A percentile compares a stretch with the other conserved stretches of the same genome.
Evolutionary conservation across 1,140 invertebrate genomes (phyloP).

Genomic region (Pectinophora gossypiella): DNA sequence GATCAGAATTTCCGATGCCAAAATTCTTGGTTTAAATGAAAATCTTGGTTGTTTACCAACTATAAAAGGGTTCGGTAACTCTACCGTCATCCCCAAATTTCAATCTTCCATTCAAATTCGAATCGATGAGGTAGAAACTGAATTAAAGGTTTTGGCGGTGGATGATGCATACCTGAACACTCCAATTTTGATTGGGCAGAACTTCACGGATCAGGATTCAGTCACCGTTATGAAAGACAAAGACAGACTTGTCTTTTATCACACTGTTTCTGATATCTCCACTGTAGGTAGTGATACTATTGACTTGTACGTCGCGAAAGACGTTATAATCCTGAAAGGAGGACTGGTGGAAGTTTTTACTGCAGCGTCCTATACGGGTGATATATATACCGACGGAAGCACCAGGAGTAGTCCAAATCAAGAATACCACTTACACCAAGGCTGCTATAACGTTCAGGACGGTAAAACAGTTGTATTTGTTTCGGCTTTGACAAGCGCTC

Average conservation of each 20-base stretch:
- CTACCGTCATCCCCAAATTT: neutral
- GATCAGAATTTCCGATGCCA: neutral
- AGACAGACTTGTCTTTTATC: neutral
- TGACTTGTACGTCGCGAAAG: neutral
- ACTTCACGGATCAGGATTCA: neutral
- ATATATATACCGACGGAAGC: neutral
- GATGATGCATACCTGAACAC: neutral
- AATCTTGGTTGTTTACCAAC: neutral
- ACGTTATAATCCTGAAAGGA: neutral
- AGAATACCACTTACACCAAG: conserved; percentile 2
- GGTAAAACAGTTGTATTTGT: neutral
- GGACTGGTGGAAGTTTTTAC: neutral
- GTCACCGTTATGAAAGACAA: neutral
- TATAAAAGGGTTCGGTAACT: conserved; percentile 1
- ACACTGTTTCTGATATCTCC: neutral
- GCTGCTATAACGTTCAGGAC: neutral
- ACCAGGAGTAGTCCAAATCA: neutral
- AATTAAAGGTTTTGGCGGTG: neutral
- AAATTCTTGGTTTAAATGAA: neutral
- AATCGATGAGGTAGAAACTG: neutral
- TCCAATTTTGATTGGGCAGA: neutral
- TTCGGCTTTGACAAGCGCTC: neutral
- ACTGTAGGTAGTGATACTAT: neutral
- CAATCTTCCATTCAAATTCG: neutral
- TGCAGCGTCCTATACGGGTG: neutral